Conservation (phyloP, 2,888 invertebrate species). For the Mesoligia furuncula region DNA sequence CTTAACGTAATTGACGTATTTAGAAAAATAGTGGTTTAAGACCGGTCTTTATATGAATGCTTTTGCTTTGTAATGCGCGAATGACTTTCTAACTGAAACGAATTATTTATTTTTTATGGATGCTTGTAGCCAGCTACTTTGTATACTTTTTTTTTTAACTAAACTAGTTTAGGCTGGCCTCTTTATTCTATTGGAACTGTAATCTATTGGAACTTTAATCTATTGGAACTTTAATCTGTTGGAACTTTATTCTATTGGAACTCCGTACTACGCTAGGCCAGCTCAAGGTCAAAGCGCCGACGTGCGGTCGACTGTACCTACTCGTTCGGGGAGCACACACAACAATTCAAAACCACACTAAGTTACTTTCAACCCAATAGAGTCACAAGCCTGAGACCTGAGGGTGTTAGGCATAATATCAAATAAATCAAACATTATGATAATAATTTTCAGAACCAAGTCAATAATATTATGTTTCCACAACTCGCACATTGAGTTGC, state of each 20-base stretch:
- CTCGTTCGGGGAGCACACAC: not conserved
- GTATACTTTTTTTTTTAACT: too few relatives aligned
- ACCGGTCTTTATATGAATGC: not conserved
- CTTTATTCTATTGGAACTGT: not conserved
- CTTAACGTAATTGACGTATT: not conserved
- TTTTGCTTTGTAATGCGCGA: not conserved
- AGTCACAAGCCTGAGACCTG: not conserved
- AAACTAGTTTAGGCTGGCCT: not conserved
- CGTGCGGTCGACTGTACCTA: not conserved
- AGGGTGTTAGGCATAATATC: too few relatives aligned
- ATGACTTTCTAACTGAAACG: not conserved
- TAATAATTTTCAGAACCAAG: not conserved
- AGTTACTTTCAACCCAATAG: not conserved
- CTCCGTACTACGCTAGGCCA: not conserved
- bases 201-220: not conserved
- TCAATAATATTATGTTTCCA: slow-evolving; percentile 24
- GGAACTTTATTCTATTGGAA: not conserved
- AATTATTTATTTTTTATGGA: too few relatives aligned
- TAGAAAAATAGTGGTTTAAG: not conserved
- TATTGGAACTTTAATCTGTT: not conserved
- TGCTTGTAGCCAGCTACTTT: not conserved
- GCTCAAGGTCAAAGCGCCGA: not conserved
- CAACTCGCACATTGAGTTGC: slow-evolving; percentile 14
- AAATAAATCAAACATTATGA: not conserved
- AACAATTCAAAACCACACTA: not conserved